These are phyloP conservation scores for Dynastes maya DNA, from an alignment of 2,888 invertebrate species.

Conservation along the genomic window DNA sequence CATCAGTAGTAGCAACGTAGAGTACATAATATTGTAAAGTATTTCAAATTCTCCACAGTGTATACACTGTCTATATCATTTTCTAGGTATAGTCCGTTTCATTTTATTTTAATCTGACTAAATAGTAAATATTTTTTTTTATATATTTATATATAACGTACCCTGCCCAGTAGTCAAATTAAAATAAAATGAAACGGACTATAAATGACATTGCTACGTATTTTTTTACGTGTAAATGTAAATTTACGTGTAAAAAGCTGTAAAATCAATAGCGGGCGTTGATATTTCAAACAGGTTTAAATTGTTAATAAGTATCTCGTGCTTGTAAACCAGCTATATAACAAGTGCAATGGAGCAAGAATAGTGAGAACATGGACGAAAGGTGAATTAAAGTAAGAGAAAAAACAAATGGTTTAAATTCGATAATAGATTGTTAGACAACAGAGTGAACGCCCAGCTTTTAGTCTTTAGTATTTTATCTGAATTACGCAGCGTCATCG, in stretches of 20 bases:
- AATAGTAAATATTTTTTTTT: no score
- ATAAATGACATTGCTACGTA: background rate
- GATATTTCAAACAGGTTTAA: background rate
- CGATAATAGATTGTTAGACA: conserved; percentile 64
- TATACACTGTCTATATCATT: no score
- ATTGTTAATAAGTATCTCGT: conserved; percentile 10
- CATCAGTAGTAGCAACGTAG: no score
- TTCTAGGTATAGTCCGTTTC: no score
- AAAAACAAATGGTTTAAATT: conserved; percentile 57
- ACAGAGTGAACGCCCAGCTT: conserved; percentile 62
- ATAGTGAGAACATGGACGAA: conserved; percentile 1
- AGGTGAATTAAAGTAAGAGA: conserved; percentile 25
- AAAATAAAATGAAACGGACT: no score
- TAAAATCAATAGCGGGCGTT: background rate
- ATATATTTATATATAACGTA: no score
- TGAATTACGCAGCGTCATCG: conserved; percentile 59
- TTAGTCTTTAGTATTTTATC: conserved; percentile 54
- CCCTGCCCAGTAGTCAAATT: no score
- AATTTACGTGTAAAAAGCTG: background rate
- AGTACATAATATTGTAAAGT: no score
- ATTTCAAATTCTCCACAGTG: no score
- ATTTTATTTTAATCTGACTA: no score
- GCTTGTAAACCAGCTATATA: background rate
- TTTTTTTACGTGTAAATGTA: background rate
- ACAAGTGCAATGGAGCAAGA: background rate